These are phyloP conservation scores for Pollimyrus isidori DNA, from an alignment of 2,113 vertebrate genomes.

Conservation along the genomic window DNA sequence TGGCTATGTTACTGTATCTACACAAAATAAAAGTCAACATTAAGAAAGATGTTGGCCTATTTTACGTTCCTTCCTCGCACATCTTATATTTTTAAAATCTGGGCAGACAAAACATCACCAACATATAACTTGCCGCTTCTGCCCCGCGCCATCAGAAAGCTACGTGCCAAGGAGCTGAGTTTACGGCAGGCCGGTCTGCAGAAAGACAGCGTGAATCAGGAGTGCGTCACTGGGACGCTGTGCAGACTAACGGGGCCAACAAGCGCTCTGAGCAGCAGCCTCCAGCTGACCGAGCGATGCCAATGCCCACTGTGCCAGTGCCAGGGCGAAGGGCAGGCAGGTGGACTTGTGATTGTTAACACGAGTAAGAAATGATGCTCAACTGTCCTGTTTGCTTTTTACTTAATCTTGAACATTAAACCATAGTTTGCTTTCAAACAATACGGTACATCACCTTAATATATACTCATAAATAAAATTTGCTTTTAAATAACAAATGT, in stretches of 20 bases:
- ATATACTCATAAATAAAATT: neutral
- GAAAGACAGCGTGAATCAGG: conserved; percentile 51
- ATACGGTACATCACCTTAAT: neutral
- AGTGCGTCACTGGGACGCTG: neutral
- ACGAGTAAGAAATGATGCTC: neutral
- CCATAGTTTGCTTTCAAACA: neutral
- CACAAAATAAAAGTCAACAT: neutral
- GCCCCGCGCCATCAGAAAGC: conserved; percentile 31
- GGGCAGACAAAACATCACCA: neutral
- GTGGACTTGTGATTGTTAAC: neutral
- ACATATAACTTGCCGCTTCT: conserved; percentile 43
- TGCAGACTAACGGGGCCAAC: neutral
- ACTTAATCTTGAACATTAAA: neutral
- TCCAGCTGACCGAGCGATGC: neutral
- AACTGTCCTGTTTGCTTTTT: neutral
- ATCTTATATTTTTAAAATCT: neutral
- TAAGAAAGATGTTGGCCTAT: neutral
- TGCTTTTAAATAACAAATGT: neutral
- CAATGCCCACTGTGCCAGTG: conserved; percentile 17
- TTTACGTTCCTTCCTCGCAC: neutral
- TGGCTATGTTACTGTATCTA: neutral
- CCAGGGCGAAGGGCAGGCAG: conserved; percentile 16
- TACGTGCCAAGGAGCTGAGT: conserved; percentile 59
- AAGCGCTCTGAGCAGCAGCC: neutral
- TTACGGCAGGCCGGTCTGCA: conserved; percentile 67